A percentile compares a stretch with the other conserved stretches of the same genome.
phyloP scores from a whole-genome alignment of 2,888 invertebrate species.

The Dynastes grantii region DNA sequence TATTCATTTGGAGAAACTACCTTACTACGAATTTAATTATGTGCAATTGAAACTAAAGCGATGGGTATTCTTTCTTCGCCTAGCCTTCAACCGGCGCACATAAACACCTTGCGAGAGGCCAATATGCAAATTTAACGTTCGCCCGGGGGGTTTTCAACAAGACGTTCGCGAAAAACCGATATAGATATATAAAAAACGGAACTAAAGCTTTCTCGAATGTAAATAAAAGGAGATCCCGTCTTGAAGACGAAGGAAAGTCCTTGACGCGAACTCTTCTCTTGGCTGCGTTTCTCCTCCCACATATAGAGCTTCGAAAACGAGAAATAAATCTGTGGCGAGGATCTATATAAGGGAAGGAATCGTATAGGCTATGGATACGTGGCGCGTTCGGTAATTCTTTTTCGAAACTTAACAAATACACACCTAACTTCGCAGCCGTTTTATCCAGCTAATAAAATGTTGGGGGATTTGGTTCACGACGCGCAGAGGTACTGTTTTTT shows the following conservation, averaged over 20 bases:
- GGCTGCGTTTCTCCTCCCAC: not conserved
- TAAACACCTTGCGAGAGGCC: conserved; percentile 23
- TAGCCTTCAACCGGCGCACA: not conserved
- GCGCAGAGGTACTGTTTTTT: not conserved
- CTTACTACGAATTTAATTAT: too few relatives aligned
- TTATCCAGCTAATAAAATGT: conserved; percentile 44
- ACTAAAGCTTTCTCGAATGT: conserved; percentile 29
- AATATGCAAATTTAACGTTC: conserved; percentile 28
- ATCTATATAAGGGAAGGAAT: not conserved
- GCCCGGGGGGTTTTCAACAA: conserved; percentile 32
- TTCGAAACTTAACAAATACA: conserved; percentile 37
- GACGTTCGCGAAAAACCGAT: conserved; percentile 38
- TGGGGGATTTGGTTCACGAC: not conserved
- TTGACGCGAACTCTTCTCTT: not conserved
- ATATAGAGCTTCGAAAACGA: conserved; percentile 6
- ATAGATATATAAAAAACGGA: conserved; percentile 21
- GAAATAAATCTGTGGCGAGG: conserved; percentile 18
- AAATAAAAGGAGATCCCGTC: conserved; percentile 29
- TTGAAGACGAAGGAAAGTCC: conserved; percentile 20
- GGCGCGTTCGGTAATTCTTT: conserved; percentile 23
- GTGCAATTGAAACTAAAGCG: conserved; percentile 6
- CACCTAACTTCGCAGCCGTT: conserved; percentile 38
- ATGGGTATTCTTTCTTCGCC: too few relatives aligned
- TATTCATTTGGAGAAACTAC: too few relatives aligned
- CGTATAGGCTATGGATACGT: not conserved